Evolutionary conservation across 2,113 vertebrate genomes (phyloP).

Genomic region (Sisor rabdophorus): DNA sequence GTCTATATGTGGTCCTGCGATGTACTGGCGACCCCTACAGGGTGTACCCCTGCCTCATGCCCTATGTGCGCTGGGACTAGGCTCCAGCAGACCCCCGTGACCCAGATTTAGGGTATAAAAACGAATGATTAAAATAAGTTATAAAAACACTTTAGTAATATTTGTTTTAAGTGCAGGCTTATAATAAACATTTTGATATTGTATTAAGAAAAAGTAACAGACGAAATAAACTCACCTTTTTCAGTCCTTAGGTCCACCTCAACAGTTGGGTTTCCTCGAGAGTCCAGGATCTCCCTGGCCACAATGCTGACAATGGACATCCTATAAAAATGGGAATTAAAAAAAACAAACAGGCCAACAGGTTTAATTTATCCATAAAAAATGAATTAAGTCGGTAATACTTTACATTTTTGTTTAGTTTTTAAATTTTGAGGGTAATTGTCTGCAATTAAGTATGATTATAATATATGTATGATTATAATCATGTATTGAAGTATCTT

Average conservation of each 20-base stretch:
- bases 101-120: too few relatives aligned
- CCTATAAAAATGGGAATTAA: conserved; percentile 59
- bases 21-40: too few relatives aligned
- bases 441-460: not conserved
- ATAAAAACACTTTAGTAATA: not conserved
- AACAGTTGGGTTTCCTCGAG: conserved; percentile 90
- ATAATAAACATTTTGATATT: not conserved
- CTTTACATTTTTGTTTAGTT: not conserved
- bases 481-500: too few relatives aligned
- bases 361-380: not conserved
- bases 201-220: not conserved
- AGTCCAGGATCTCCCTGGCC: conserved; percentile 92
- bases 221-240: conserved; percentile 74
- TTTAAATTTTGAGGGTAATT: not conserved
- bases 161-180: not conserved
- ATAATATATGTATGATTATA: too few relatives aligned
- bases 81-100: too few relatives aligned
- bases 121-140: not conserved
- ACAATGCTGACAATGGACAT: conserved; percentile 82
- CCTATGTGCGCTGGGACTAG: too few relatives aligned
- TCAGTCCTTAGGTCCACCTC: conserved; percentile 87
- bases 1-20: too few relatives aligned
- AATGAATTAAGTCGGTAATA: not conserved
- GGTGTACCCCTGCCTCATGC: too few relatives aligned
- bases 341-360: not conserved